phyloP scores from a whole-genome alignment of 2,888 invertebrate species.

The Hyles lineata region DNA sequence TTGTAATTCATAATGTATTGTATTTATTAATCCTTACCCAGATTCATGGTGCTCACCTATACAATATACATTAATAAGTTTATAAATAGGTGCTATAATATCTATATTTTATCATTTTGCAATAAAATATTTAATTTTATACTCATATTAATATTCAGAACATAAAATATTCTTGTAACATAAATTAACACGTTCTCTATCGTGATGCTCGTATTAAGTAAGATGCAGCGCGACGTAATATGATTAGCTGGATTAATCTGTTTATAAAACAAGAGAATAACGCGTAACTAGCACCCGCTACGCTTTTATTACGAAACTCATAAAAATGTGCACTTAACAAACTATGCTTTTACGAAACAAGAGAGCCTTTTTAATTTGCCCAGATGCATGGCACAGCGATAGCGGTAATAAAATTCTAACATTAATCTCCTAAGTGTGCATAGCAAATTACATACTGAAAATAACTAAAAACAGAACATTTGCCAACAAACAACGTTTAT shows the following conservation, averaged over 20 bases:
- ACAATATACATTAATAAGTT: too few relatives aligned
- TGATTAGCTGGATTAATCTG: not conserved
- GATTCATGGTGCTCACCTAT: too few relatives aligned
- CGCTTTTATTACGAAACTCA: conserved; percentile 1
- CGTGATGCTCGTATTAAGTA: not conserved
- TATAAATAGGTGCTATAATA: too few relatives aligned
- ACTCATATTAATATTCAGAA: too few relatives aligned
- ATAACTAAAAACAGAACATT: not conserved
- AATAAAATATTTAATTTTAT: too few relatives aligned
- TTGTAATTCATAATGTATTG: too few relatives aligned
- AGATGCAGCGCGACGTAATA: not conserved
- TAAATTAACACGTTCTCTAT: too few relatives aligned
- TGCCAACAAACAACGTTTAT: conserved; percentile 10
- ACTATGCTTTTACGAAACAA: not conserved
- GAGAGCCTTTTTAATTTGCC: conserved; percentile 17
- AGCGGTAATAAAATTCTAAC: not conserved
- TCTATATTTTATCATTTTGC: too few relatives aligned
- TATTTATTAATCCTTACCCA: too few relatives aligned
- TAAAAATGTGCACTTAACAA: conserved; percentile 15
- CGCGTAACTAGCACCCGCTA: not conserved
- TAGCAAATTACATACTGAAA: not conserved
- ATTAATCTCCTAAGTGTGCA: not conserved
- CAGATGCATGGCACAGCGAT: not conserved
- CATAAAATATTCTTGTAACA: too few relatives aligned
- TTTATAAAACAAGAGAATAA: not conserved